Conservation (phyloP, 1,140 invertebrate genomes). For the Bombus superbus region DNA sequence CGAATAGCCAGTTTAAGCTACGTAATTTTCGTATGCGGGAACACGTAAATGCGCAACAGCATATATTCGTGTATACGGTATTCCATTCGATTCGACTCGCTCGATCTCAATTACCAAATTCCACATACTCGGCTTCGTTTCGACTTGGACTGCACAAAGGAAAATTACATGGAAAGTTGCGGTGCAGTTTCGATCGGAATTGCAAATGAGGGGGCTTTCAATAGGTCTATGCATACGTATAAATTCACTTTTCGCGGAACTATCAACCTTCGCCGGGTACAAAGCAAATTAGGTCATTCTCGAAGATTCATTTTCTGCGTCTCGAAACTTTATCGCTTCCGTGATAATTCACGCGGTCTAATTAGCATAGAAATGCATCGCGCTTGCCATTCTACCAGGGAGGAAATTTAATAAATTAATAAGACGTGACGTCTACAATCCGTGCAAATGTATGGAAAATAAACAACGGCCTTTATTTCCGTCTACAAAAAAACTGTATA, state of each 20-base stretch:
- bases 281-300: constrained; percentile 41
- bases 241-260: constrained; percentile 43
- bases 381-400: neutral
- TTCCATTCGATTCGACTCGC: constrained; percentile 18
- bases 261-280: neutral
- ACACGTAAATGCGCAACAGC: neutral
- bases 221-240: constrained; percentile 35
- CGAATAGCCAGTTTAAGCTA: neutral
- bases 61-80: neutral
- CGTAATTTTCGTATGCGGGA: neutral
- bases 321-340: constrained; percentile 6
- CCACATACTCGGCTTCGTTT: constrained; percentile 42
- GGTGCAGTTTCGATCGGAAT: constrained; percentile 43
- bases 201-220: constrained; percentile 33
- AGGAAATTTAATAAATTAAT: neutral
- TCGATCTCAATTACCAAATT: constrained; percentile 52
- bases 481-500: neutral
- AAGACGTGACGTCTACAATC: no score
- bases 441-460: neutral
- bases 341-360: neutral
- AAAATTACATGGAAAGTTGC: constrained; percentile 54
- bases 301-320: constrained; percentile 28
- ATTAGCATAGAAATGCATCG: neutral
- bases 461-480: neutral
- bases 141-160: constrained; percentile 37